phyloP scores from a whole-genome alignment of 2,888 invertebrate genomes.

The Epinotia nisella region DNA sequence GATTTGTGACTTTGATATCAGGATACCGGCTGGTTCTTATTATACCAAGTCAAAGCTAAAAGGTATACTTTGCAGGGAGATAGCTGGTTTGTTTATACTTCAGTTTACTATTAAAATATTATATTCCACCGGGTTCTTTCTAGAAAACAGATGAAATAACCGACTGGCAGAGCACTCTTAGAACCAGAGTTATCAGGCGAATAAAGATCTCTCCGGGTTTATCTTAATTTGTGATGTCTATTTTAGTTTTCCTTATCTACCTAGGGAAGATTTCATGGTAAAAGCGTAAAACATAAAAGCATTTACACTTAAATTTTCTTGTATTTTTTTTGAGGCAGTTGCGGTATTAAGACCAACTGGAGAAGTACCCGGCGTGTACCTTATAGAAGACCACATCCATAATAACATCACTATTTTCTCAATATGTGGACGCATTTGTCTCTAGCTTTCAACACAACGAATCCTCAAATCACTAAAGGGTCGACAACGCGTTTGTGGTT shows the following conservation, averaged over 20 bases:
- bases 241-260: not conserved
- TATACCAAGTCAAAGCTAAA: not conserved
- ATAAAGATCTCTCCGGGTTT: not conserved
- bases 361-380: too few relatives aligned
- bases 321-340: too few relatives aligned
- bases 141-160: not conserved
- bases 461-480: too few relatives aligned
- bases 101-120: not conserved
- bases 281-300: too few relatives aligned
- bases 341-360: too few relatives aligned
- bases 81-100: not conserved
- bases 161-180: not conserved
- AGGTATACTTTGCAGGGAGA: not conserved
- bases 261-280: not conserved
- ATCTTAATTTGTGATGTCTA: not conserved
- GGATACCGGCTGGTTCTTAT: slow-evolving; percentile 16
- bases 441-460: too few relatives aligned
- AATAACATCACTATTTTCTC: too few relatives aligned
- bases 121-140: not conserved
- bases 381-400: too few relatives aligned
- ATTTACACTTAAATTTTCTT: not conserved
- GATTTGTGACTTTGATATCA: slow-evolving; percentile 47
- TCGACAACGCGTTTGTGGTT: too few relatives aligned
- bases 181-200: not conserved
- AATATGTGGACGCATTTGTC: too few relatives aligned